Evolutionary conservation across 2,797 vertebrate species (phyloP).

Genomic region (Melanotaenia parkinsoni): DNA sequence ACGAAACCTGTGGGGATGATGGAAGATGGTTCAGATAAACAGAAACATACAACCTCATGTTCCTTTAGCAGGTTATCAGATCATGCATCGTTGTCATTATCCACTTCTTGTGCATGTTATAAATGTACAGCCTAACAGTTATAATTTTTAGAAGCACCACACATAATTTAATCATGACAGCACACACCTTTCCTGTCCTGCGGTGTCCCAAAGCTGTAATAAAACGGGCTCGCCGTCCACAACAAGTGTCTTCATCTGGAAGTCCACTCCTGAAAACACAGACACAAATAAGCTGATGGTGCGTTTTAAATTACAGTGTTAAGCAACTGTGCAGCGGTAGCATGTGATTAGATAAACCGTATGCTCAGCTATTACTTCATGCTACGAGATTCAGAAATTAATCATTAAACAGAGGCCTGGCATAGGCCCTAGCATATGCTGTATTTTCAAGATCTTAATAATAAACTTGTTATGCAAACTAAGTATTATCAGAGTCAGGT

Average conservation of each 20-base stretch:
- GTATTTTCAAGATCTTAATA: too few species aligned
- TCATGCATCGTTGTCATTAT: neutral
- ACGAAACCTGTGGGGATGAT: slow-evolving; percentile 84
- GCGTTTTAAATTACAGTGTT: neutral
- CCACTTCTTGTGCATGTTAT: neutral
- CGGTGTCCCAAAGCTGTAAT: slow-evolving; percentile 95
- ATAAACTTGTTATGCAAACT: neutral
- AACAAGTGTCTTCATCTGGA: slow-evolving; percentile 94
- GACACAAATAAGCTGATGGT: neutral
- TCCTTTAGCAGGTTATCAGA: neutral
- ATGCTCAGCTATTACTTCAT: neutral
- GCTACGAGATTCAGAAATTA: neutral
- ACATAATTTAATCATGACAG: neutral
- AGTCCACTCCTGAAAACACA: slow-evolving; percentile 89
- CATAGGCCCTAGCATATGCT: neutral
- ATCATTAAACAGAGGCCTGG: neutral
- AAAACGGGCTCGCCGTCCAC: slow-evolving; percentile 92
- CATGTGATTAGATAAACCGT: slow-evolving; percentile 1
- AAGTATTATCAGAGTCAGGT: neutral
- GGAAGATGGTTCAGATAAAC: neutral
- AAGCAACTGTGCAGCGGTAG: neutral
- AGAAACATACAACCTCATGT: neutral
- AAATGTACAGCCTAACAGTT: neutral
- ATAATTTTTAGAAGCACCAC: neutral
- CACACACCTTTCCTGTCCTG: slow-evolving; percentile 92